Percentiles rank a stretch among this genome's conserved stretches.
Evolutionary conservation across 2,797 vertebrate species (phyloP).

Genomic region (Pogoniulus pusillus): DNA sequence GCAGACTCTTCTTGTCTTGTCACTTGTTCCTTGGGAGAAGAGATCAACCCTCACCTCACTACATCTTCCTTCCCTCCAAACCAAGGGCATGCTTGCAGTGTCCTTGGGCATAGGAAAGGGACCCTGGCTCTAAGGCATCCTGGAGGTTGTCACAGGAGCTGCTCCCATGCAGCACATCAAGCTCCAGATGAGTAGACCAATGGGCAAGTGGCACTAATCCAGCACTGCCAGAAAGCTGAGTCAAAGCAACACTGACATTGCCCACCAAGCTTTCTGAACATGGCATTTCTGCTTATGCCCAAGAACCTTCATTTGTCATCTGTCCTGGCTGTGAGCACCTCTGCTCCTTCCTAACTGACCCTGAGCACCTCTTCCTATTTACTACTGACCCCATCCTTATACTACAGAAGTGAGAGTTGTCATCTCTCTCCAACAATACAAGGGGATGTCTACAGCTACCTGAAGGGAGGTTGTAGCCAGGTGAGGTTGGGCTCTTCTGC

Average conservation of each 20-base stretch:
- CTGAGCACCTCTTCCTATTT: not conserved
- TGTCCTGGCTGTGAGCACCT: not conserved
- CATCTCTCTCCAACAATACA: fast-evolving
- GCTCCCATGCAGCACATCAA: fast-evolving
- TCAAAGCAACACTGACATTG: fast-evolving
- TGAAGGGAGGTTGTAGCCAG: no score
- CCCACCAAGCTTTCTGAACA: fast-evolving
- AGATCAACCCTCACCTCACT: not conserved
- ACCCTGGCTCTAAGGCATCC: not conserved
- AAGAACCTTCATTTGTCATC: not conserved
- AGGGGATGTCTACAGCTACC: no score
- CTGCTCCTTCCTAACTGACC: not conserved
- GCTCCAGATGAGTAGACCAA: not conserved
- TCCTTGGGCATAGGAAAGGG: fast-evolving
- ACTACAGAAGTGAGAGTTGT: fast-evolving
- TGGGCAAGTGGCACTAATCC: fast-evolving
- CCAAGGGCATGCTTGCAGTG: not conserved
- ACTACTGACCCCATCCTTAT: not conserved
- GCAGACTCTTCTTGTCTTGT: not conserved
- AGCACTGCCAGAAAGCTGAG: fast-evolving
- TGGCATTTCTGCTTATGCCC: not conserved
- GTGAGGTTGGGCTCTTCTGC: no score
- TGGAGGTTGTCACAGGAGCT: fast-evolving
- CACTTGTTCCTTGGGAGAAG: not conserved
- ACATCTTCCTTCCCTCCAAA: no score